Conservation (phyloP, 2,888 invertebrate genomes). For the Papilio gigon region DNA sequence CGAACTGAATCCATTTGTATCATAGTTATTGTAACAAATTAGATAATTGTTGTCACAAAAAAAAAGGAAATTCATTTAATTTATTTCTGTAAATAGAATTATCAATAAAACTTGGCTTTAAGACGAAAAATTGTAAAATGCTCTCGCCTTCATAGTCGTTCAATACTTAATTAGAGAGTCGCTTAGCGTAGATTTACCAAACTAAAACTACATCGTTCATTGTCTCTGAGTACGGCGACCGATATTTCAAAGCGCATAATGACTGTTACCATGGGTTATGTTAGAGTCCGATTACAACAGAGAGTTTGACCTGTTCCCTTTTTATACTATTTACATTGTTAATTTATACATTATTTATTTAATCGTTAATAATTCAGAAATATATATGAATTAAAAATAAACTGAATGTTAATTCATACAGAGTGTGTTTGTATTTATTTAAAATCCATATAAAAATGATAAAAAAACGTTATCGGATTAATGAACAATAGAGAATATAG, state of each 20-base stretch:
- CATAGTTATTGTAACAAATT: conserved; percentile 13
- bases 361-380: background rate
- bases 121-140: background rate
- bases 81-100: conserved; percentile 11
- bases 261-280: conserved; percentile 8
- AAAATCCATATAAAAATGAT: background rate
- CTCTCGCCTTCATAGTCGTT: background rate
- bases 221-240: background rate
- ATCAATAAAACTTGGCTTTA: background rate
- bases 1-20: background rate
- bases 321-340: background rate
- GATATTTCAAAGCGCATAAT: background rate
- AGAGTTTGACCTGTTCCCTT: background rate
- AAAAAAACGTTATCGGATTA: too few species aligned
- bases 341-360: background rate
- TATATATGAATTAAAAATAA: conserved; percentile 11
- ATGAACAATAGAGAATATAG: too few species aligned
- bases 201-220: too few species aligned
- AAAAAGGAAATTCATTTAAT: background rate
- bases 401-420: background rate
- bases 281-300: background rate
- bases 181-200: too few species aligned
- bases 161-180: too few species aligned
- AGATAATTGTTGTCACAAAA: background rate
- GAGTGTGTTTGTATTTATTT: background rate